A percentile compares a stretch with the other conserved stretches of the same genome.
phyloP scores from a whole-genome alignment of 2,113 vertebrate species.

The Myodes glareolus region DNA sequence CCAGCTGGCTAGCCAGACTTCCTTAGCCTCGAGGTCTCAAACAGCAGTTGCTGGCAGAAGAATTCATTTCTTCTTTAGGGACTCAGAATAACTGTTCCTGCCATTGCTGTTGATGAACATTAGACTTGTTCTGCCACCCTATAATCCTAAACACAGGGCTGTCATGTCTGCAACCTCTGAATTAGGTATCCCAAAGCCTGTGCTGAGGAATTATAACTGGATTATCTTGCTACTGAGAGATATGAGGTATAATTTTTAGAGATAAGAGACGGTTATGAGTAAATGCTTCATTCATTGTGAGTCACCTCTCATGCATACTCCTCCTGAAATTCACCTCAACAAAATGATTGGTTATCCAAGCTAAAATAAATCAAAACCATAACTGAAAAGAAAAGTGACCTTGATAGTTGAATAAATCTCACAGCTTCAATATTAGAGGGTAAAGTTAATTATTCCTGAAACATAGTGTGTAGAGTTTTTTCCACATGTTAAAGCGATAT shows the following conservation, averaged over 20 bases:
- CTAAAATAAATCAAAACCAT: neutral
- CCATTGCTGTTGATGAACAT: neutral
- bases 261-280: neutral
- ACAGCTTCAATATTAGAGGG: slow-evolving; percentile 10
- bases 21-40: neutral
- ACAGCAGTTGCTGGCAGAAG: neutral
- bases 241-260: neutral
- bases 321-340: neutral
- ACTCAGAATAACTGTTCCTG: neutral
- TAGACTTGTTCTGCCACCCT: neutral
- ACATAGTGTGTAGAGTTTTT: neutral
- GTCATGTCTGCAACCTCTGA: neutral
- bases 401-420: slow-evolving; percentile 22
- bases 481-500: neutral
- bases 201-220: neutral
- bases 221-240: neutral
- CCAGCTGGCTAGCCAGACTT: neutral
- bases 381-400: slow-evolving; percentile 6
- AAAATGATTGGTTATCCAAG: neutral
- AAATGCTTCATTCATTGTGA: neutral
- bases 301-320: neutral
- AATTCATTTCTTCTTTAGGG: neutral
- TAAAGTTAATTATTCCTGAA: slow-evolving; percentile 38
- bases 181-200: neutral
- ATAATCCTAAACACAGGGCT: neutral